Percentiles rank a stretch among this genome's conserved stretches.
These are phyloP conservation scores for Streblospio benedicti DNA, from an alignment of 1,140 invertebrate genomes.

Conservation along the genomic window DNA sequence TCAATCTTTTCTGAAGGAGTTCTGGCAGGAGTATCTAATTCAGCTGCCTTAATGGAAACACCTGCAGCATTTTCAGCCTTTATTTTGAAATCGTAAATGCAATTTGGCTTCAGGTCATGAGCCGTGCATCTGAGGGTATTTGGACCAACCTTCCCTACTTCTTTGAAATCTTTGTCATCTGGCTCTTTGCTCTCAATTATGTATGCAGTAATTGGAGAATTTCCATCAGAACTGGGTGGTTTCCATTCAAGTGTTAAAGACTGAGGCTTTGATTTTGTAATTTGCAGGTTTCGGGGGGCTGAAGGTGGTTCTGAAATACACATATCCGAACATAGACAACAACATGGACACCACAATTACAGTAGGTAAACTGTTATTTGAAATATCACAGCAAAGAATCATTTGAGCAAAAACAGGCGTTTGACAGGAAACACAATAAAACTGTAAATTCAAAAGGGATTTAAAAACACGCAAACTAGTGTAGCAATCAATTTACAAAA, in stretches of 20 bases:
- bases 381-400: no score
- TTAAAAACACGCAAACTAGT: no score
- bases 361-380: no score
- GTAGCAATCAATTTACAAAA: no score
- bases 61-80: conserved; percentile 96
- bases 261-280: not conserved
- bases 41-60: no score
- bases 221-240: conserved; percentile 72
- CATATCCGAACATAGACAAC: no score
- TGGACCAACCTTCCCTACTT: conserved; percentile 65
- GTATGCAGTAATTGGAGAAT: conserved; percentile 86
- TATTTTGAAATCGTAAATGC: conserved; percentile 94
- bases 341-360: no score
- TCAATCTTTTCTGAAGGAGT: not conserved
- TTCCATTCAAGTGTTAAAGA: conserved; percentile 56
- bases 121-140: conserved; percentile 49
- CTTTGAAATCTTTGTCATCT: conserved; percentile 53
- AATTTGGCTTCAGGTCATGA: conserved; percentile 79
- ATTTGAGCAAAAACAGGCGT: no score
- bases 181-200: conserved; percentile 80
- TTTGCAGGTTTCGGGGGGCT: not conserved
- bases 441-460: no score
- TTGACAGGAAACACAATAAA: no score
- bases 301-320: not conserved
- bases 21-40: no score